phyloP scores from a whole-genome alignment of 2,113 vertebrate genomes.

The Tachysurus vachellii region DNA sequence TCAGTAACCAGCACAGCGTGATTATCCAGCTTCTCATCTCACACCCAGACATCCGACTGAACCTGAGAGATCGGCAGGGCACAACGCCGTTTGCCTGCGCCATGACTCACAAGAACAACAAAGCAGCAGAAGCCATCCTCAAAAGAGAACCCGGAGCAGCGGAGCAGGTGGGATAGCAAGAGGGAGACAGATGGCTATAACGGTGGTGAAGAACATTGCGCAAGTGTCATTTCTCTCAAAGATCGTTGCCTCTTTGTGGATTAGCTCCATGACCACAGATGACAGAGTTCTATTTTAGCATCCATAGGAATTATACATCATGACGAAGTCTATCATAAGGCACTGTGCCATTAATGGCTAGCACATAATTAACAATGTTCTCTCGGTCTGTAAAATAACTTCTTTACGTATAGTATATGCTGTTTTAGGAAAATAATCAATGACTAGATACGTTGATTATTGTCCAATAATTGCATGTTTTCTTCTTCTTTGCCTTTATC shows the following conservation, averaged over 20 bases:
- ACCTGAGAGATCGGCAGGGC: conserved; percentile 89
- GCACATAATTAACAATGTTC: neutral
- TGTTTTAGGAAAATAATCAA: neutral
- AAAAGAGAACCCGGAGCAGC: conserved; percentile 94
- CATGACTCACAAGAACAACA: conserved; percentile 98
- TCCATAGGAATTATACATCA: neutral
- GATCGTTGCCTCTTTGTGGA: neutral
- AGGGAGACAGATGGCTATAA: neutral
- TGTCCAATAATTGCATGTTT: neutral
- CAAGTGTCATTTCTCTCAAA: neutral
- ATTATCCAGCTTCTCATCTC: conserved; percentile 97
- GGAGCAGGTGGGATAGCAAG: conserved; percentile 78
- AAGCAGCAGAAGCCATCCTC: conserved; percentile 93
- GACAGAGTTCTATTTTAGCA: neutral
- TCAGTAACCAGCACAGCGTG: conserved; percentile 91
- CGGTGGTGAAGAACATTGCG: neutral
- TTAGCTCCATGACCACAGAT: neutral
- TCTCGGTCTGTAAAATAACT: neutral
- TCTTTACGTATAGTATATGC: neutral
- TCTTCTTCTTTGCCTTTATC: neutral
- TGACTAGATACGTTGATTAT: neutral
- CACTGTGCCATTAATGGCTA: neutral
- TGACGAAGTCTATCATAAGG: neutral
- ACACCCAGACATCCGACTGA: conserved; percentile 90
- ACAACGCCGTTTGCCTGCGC: conserved; percentile 97